Evolutionary conservation across 2,797 vertebrate species (phyloP).

Genomic region (Pseudochromis fuscus): DNA sequence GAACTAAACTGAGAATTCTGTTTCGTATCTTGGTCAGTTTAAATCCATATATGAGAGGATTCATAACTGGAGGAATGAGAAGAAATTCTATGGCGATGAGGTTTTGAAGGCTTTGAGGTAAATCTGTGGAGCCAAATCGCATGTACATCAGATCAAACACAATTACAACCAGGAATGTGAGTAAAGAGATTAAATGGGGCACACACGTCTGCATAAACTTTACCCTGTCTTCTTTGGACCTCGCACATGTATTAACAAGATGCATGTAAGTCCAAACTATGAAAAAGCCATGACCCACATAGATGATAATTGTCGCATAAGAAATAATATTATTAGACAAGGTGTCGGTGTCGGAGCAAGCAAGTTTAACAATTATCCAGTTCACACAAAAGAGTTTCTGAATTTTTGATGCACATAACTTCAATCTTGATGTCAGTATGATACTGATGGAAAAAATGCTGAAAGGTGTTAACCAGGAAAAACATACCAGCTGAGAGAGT

Average conservation of each 20-base stretch:
- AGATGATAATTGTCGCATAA: constrained; percentile 21
- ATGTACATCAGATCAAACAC: constrained; percentile 70
- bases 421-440: background rate
- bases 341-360: constrained; percentile 34
- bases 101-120: constrained; percentile 55
- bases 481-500: constrained; percentile 48
- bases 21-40: constrained; percentile 61
- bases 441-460: background rate
- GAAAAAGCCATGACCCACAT: constrained; percentile 37
- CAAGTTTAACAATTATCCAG: constrained; percentile 50
- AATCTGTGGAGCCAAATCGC: constrained; percentile 31
- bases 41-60: constrained; percentile 69
- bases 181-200: constrained; percentile 71
- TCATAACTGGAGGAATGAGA: constrained; percentile 59
- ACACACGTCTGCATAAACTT: constrained; percentile 78
- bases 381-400: constrained; percentile 56
- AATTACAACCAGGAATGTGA: constrained; percentile 39
- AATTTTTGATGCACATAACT: constrained; percentile 43
- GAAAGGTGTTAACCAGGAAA: constrained; percentile 55
- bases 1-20: constrained; percentile 32
- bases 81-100: constrained; percentile 61
- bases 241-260: constrained; percentile 33
- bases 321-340: background rate
- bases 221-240: constrained; percentile 58
- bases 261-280: constrained; percentile 66